These are phyloP conservation scores for Typhlomys cinereus DNA, from an alignment of 2,113 vertebrate genomes.

Conservation along the genomic window DNA sequence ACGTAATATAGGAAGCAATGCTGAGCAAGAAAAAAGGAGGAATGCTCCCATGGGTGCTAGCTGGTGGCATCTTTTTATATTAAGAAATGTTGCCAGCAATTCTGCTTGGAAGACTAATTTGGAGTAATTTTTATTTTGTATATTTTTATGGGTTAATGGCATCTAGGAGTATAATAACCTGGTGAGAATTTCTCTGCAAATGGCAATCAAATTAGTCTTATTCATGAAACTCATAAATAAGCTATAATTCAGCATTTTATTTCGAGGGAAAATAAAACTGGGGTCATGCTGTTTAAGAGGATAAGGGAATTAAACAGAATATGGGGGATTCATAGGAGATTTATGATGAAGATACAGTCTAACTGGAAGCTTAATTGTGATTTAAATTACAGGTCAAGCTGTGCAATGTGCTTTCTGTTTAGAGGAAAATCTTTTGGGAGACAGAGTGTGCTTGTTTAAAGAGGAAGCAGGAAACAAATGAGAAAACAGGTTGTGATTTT, in stretches of 20 bases:
- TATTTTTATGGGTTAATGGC: conserved; percentile 69
- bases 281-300: conserved; percentile 71
- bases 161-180: conserved; percentile 64
- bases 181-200: conserved; percentile 67
- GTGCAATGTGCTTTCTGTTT: conserved; percentile 67
- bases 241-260: conserved; percentile 70
- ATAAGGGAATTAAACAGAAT: conserved; percentile 63
- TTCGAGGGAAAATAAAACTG: conserved; percentile 59
- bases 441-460: conserved; percentile 45
- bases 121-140: conserved; percentile 64
- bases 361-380: conserved; percentile 72
- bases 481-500: conserved; percentile 45
- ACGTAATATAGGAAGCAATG: background rate
- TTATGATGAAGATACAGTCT: conserved; percentile 66
- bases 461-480: conserved; percentile 55
- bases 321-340: conserved; percentile 59
- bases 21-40: background rate
- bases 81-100: conserved; percentile 36
- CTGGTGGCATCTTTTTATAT: conserved; percentile 41
- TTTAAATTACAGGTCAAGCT: conserved; percentile 77
- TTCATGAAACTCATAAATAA: conserved; percentile 75
- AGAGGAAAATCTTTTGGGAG: conserved; percentile 54
- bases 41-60: background rate
- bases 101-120: conserved; percentile 59
- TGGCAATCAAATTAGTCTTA: conserved; percentile 67